These are phyloP conservation scores for Phocoena phocoena DNA, from an alignment of 2,113 vertebrate species.

Conservation along the genomic window DNA sequence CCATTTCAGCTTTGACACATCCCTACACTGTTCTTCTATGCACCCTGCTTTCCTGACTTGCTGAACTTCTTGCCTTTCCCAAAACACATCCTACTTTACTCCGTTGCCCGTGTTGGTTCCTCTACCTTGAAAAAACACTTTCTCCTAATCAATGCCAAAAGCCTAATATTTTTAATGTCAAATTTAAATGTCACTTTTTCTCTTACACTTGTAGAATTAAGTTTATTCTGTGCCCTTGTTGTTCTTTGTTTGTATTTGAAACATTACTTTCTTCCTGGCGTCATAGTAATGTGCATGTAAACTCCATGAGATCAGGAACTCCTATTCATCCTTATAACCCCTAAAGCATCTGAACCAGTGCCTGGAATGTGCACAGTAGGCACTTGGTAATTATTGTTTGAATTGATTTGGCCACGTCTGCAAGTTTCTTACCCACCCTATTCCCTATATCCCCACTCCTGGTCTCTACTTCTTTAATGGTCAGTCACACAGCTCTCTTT, in stretches of 20 bases:
- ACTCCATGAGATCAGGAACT: not conserved
- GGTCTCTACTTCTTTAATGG: slow-evolving; percentile 22
- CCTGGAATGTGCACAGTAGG: not conserved
- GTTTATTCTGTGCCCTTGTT: not conserved
- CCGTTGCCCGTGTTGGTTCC: not conserved
- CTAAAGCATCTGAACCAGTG: not conserved
- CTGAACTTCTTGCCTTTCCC: not conserved
- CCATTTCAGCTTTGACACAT: not conserved
- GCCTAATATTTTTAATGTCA: not conserved
- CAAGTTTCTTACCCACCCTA: not conserved
- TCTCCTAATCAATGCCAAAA: not conserved
- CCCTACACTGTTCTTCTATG: not conserved
- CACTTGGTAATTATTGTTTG: slow-evolving; percentile 17
- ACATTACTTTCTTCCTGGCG: not conserved
- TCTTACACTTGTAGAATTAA: not conserved
- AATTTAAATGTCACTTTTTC: slow-evolving; percentile 20
- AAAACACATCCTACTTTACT: not conserved
- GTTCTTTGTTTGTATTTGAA: not conserved
- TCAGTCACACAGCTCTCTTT: not conserved
- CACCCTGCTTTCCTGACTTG: not conserved
- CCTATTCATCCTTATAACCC: not conserved
- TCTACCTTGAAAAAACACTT: not conserved
- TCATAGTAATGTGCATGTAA: not conserved
- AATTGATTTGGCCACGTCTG: not conserved
- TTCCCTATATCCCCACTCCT: not conserved